phyloP scores from a whole-genome alignment of 1,140 invertebrate genomes.

The Pogonomyrmex californicus region DNA sequence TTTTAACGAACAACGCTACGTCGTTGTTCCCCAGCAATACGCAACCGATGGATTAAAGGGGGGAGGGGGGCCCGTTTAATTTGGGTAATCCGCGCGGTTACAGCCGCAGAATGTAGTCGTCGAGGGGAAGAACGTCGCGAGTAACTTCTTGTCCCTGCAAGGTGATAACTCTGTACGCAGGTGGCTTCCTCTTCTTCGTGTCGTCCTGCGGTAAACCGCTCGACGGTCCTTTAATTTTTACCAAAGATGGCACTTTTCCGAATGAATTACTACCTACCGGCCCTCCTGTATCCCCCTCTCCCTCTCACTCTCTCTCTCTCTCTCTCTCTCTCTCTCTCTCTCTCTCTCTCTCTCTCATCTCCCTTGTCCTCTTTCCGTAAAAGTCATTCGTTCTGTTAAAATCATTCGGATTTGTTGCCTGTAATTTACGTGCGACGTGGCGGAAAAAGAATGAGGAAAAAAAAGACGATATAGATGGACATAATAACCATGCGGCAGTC shows the following conservation, averaged over 20 bases:
- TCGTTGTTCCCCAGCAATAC: slow-evolving; percentile 8
- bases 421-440: slow-evolving; percentile 45
- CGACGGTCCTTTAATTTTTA: slow-evolving; percentile 68
- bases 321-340: too few relatives aligned
- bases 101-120: neutral
- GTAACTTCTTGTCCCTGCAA: slow-evolving; percentile 56
- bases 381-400: slow-evolving; percentile 54
- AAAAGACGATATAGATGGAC: slow-evolving; percentile 48
- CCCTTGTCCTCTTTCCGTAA: too few relatives aligned
- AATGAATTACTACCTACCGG: slow-evolving; percentile 71
- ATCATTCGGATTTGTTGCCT: slow-evolving; percentile 56
- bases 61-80: slow-evolving; percentile 76
- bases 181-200: slow-evolving; percentile 64
- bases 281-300: neutral
- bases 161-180: slow-evolving; percentile 79
- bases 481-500: slow-evolving; percentile 47
- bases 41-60: slow-evolving; percentile 45
- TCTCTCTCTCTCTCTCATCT: too few relatives aligned
- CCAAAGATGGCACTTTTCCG: slow-evolving; percentile 58
- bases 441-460: slow-evolving; percentile 29
- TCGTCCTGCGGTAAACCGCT: slow-evolving; percentile 57
- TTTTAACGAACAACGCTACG: slow-evolving; percentile 46
- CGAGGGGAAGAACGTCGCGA: neutral
- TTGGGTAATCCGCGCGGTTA: slow-evolving; percentile 75
- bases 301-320: neutral